Percentiles rank a stretch among this genome's conserved stretches.
These are phyloP conservation scores for Hemitrygon akajei DNA, from an alignment of 2,797 vertebrate genomes.

Conservation along the genomic window DNA sequence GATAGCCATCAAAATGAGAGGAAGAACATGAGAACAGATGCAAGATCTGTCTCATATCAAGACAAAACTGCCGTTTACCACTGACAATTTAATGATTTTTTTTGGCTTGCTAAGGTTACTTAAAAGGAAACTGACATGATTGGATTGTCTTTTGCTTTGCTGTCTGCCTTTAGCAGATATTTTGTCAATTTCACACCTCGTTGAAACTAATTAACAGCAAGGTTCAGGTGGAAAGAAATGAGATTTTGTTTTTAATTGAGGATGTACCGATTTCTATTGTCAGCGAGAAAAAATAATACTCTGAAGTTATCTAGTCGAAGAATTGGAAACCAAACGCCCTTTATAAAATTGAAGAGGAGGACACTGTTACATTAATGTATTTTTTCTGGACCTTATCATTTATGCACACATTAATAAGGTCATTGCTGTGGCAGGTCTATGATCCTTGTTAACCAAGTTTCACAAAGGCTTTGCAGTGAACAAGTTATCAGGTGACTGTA, in stretches of 20 bases:
- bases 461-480: background rate
- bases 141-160: constrained; percentile 30
- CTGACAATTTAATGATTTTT: constrained; percentile 26
- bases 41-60: background rate
- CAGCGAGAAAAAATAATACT: background rate
- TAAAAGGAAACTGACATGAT: constrained; percentile 30
- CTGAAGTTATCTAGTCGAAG: background rate
- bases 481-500: background rate
- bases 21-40: background rate
- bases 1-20: background rate
- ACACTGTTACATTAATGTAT: background rate
- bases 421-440: background rate
- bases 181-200: constrained; percentile 35
- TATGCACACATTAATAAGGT: background rate
- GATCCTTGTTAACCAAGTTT: background rate
- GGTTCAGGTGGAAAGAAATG: constrained; percentile 26
- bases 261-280: background rate
- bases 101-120: constrained; percentile 25
- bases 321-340: background rate
- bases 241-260: constrained; percentile 26
- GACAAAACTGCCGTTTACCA: background rate
- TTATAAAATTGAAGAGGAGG: constrained; percentile 8
- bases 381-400: background rate
- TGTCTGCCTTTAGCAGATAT: constrained; percentile 28
- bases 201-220: constrained; percentile 32